phyloP scores from a whole-genome alignment of 2,797 vertebrate genomes.

The Pempheris klunzingeri region DNA sequence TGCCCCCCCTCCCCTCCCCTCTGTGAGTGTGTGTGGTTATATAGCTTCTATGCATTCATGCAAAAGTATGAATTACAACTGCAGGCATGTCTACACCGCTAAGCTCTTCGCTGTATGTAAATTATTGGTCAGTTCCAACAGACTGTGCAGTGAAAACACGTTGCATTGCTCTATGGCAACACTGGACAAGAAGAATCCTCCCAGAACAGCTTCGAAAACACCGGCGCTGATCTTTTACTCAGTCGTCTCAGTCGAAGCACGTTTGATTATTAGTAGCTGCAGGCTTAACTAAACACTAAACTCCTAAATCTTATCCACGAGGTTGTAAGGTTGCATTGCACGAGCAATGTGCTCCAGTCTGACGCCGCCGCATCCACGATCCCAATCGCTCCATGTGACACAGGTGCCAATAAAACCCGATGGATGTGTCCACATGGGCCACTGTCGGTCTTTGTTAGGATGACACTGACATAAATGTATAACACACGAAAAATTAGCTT shows the following conservation, averaged over 20 bases:
- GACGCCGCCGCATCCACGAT: constrained; percentile 48
- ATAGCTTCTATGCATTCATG: constrained; percentile 22
- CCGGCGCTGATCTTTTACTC: background rate
- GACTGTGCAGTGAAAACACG: constrained; percentile 51
- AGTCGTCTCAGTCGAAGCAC: background rate
- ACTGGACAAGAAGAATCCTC: constrained; percentile 35
- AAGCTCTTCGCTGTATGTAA: constrained; percentile 25
- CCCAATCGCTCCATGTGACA: constrained; percentile 46
- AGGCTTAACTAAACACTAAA: constrained; percentile 1
- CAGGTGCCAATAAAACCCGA: constrained; percentile 29
- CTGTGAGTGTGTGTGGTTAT: constrained; percentile 24
- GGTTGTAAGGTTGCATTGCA: constrained; percentile 36
- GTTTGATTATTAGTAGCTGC: background rate
- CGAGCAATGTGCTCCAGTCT: constrained; percentile 36
- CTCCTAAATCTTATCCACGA: background rate
- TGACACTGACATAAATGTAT: constrained; percentile 71
- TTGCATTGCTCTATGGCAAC: constrained; percentile 79
- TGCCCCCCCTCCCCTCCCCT: too few relatives aligned
- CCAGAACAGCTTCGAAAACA: constrained; percentile 25
- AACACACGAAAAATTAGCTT: constrained; percentile 48
- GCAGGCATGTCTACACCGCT: constrained; percentile 22
- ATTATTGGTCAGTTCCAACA: constrained; percentile 65
- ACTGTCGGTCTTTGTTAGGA: constrained; percentile 43
- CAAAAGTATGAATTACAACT: constrained; percentile 24
- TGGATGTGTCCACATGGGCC: constrained; percentile 41